These are phyloP conservation scores for Leptinotarsa rubiginosa DNA, from an alignment of 2,888 invertebrate species.

Conservation along the genomic window DNA sequence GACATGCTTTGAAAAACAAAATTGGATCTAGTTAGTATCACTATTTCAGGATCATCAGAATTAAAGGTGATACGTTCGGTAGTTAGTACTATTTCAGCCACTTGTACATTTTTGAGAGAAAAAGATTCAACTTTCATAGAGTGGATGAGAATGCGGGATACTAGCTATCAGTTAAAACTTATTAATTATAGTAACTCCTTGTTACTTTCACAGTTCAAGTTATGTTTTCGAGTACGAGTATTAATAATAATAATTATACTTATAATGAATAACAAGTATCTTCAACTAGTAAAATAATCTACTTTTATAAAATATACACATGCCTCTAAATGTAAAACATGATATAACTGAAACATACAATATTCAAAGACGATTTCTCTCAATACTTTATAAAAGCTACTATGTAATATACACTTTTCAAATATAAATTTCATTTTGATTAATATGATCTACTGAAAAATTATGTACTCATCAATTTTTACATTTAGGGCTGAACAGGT, in stretches of 20 bases:
- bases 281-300: constrained; percentile 36
- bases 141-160: constrained; percentile 3
- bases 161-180: not conserved
- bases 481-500: constrained; percentile 31
- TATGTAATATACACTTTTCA: constrained; percentile 27
- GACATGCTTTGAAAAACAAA: not conserved
- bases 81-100: constrained; percentile 1
- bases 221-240: not conserved
- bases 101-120: too few species aligned
- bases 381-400: constrained; percentile 37
- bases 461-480: constrained; percentile 29
- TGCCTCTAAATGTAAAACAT: constrained; percentile 35
- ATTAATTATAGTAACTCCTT: not conserved
- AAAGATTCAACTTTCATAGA: constrained; percentile 2
- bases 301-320: constrained; percentile 39
- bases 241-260: not conserved
- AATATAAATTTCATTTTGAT: constrained; percentile 32
- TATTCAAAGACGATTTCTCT: constrained; percentile 16
- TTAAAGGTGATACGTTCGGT: not conserved
- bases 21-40: not conserved
- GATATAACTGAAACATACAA: constrained; percentile 10
- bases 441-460: constrained; percentile 33
- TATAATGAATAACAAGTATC: constrained; percentile 41
- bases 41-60: not conserved
- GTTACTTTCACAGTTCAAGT: constrained; percentile 3